A percentile compares a stretch with the other conserved stretches of the same genome.
Conservation (phyloP, 2,797 vertebrate species). For the Melanotaenia pygmaea region DNA sequence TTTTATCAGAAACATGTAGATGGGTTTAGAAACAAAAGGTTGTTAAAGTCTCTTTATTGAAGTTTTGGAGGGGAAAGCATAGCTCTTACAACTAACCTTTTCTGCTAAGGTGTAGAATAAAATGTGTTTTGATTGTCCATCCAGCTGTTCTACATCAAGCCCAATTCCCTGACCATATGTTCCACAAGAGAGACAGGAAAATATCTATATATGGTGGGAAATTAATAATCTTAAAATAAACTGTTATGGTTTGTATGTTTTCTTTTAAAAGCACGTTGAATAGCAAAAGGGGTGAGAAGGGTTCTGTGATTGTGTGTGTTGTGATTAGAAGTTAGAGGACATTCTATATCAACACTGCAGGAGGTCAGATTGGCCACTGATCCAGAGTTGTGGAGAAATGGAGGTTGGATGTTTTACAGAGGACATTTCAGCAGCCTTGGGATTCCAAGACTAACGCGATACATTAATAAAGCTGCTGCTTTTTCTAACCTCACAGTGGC, state of each 20-base stretch:
- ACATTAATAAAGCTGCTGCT: neutral
- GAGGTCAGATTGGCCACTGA: conserved; percentile 39
- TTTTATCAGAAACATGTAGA: neutral
- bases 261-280: neutral
- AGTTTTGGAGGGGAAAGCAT: conserved; percentile 27
- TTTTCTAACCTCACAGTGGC: neutral
- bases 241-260: neutral
- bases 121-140: conserved; percentile 43
- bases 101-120: conserved; percentile 24
- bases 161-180: conserved; percentile 16
- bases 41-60: neutral
- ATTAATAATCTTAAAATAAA: conserved; percentile 11
- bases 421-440: conserved; percentile 16
- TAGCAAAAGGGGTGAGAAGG: neutral
- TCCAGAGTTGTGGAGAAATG: conserved; percentile 34
- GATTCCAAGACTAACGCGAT: conserved; percentile 10
- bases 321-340: conserved; percentile 61
- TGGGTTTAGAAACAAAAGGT: neutral
- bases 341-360: conserved; percentile 55
- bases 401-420: conserved; percentile 12
- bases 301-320: conserved; percentile 23
- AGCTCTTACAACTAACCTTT: conserved; percentile 29
- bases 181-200: conserved; percentile 8
- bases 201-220: conserved; percentile 15
- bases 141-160: conserved; percentile 18